Conservation (phyloP, 2,797 vertebrate species). For the Lagodon rhomboides region DNA sequence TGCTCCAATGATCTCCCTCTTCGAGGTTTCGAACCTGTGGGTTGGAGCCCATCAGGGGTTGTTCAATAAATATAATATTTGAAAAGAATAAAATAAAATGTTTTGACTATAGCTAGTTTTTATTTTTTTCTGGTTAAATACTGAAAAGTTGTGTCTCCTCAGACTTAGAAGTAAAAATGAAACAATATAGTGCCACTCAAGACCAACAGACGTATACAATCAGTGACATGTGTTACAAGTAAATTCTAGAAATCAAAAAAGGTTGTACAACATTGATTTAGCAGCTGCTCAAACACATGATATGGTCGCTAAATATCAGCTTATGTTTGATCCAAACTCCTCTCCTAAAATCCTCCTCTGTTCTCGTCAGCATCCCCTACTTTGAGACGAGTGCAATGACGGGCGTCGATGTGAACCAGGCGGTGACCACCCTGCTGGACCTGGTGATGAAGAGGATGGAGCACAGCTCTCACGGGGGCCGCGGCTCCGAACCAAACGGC, state of each 20-base stretch:
- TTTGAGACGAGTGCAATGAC: slow-evolving; percentile 94
- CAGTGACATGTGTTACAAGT: background rate
- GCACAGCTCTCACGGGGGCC: slow-evolving; percentile 86
- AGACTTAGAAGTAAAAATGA: background rate
- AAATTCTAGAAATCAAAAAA: background rate
- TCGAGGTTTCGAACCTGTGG: background rate
- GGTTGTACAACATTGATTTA: background rate
- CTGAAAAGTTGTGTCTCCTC: background rate
- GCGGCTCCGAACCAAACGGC: slow-evolving; percentile 58
- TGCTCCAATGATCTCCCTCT: background rate
- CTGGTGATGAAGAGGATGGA: slow-evolving; percentile 98
- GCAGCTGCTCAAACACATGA: background rate
- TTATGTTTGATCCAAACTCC: background rate
- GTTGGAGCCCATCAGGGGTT: background rate
- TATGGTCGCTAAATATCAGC: background rate
- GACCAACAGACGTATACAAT: background rate
- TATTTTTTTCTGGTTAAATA: background rate
- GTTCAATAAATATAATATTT: no score
- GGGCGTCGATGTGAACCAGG: slow-evolving; percentile 89
- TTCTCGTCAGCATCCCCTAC: slow-evolving; percentile 90
- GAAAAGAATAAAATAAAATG: no score
- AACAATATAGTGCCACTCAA: background rate
- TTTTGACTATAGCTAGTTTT: background rate
- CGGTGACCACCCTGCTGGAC: slow-evolving; percentile 91
- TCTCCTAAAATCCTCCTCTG: background rate